Evolutionary conservation across 2,888 invertebrate species (phyloP).

Genomic region (Papilio demoleus): DNA sequence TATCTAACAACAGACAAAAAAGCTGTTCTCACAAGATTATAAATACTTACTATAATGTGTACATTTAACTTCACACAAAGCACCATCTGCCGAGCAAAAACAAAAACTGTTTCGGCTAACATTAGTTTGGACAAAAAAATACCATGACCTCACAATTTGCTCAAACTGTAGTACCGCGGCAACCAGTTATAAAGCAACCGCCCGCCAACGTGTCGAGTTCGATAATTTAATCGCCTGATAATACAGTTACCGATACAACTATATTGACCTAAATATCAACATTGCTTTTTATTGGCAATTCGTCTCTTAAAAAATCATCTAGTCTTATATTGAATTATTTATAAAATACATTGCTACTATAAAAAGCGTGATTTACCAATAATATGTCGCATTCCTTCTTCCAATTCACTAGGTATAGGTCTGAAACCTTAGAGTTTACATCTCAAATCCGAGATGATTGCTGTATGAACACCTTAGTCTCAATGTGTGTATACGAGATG

Average conservation of each 20-base stretch:
- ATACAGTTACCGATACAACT: conserved; percentile 71
- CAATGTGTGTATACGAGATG: background rate
- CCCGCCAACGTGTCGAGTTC: conserved; percentile 59
- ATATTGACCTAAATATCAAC: conserved; percentile 63
- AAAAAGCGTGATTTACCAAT: background rate
- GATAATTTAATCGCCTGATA: conserved; percentile 60
- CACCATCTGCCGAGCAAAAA: conserved; percentile 67
- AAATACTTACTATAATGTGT: conserved; percentile 48
- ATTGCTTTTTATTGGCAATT: conserved; percentile 37
- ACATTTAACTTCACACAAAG: conserved; percentile 62
- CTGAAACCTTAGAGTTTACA: conserved; percentile 8
- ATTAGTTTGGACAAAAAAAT: conserved; percentile 72
- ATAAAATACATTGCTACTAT: conserved; percentile 44
- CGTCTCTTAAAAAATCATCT: conserved; percentile 42
- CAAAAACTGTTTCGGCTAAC: conserved; percentile 74
- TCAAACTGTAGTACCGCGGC: conserved; percentile 45
- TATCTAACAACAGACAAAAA: conserved; percentile 36
- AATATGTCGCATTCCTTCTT: conserved; percentile 8
- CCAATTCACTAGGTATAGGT: background rate
- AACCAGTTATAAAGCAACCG: conserved; percentile 55
- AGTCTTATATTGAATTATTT: conserved; percentile 48
- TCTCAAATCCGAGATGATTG: background rate
- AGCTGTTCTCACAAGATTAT: conserved; percentile 44
- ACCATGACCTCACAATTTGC: conserved; percentile 68
- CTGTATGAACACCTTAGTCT: background rate